A percentile compares a stretch with the other conserved stretches of the same genome.
Conservation (phyloP, 2,888 invertebrate genomes). For the Venustoraphidia nigricollis region DNA sequence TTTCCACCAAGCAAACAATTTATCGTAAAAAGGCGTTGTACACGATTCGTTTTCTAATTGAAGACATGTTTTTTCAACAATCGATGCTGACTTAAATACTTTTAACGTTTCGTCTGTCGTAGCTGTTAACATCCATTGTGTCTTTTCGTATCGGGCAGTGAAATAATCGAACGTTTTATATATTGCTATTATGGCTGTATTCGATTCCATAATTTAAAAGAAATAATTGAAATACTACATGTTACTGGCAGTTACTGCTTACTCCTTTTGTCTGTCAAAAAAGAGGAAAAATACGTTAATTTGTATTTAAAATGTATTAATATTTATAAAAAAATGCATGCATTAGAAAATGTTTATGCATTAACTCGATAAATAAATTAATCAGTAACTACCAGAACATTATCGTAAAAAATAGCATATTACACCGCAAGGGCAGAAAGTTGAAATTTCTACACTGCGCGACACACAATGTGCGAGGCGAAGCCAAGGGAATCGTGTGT, state of each 20-base stretch:
- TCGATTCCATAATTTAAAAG: conserved; percentile 12
- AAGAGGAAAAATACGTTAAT: conserved; percentile 10
- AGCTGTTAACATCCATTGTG: conserved; percentile 29
- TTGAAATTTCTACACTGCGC: too few relatives aligned
- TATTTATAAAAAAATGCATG: not conserved
- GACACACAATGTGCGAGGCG: too few relatives aligned
- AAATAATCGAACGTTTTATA: conserved; percentile 37
- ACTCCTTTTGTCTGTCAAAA: conserved; percentile 17
- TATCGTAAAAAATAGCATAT: not conserved
- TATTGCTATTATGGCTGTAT: conserved; percentile 30
- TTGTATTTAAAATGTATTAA: not conserved
- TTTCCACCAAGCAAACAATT: conserved; percentile 30
- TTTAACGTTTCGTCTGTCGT: conserved; percentile 33
- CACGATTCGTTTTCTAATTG: conserved; percentile 27
- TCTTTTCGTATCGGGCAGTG: conserved; percentile 31
- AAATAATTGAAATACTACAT: not conserved
- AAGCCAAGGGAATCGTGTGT: too few relatives aligned
- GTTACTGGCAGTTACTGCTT: too few relatives aligned
- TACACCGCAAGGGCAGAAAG: too few relatives aligned
- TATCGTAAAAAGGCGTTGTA: conserved; percentile 21
- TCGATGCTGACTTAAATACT: conserved; percentile 34
- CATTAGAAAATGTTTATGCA: not conserved
- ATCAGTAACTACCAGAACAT: conserved; percentile 4
- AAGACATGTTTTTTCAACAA: conserved; percentile 35
- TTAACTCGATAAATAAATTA: not conserved